phyloP scores from a whole-genome alignment of 2,113 vertebrate genomes.

The Etheostoma cragini region DNA sequence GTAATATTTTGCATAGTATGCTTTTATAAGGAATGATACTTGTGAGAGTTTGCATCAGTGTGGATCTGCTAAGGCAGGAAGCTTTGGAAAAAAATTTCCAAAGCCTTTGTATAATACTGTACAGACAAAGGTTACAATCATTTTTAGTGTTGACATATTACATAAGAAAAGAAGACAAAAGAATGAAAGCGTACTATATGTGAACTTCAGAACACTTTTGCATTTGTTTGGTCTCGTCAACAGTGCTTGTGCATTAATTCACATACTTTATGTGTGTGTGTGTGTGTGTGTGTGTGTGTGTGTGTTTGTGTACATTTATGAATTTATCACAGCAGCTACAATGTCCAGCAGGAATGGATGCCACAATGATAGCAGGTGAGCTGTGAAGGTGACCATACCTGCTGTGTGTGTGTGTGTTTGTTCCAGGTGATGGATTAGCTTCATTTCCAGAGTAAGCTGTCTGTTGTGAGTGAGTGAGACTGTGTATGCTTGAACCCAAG shows the following conservation, averaged over 20 bases:
- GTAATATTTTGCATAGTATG: not conserved
- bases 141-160: not conserved
- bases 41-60: not conserved
- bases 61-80: not conserved
- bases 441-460: conserved; percentile 85
- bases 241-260: conserved; percentile 9
- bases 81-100: not conserved
- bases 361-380: conserved; percentile 78
- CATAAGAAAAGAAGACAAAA: not conserved
- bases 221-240: not conserved
- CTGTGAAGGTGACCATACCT: conserved; percentile 80
- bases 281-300: not conserved
- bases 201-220: not conserved
- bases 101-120: not conserved
- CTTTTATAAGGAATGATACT: not conserved
- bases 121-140: not conserved
- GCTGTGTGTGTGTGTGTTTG: conserved; percentile 29
- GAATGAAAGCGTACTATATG: not conserved
- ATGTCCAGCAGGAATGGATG: conserved; percentile 75
- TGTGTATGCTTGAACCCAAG: conserved; percentile 63
- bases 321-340: conserved; percentile 61
- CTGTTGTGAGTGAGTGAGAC: conserved; percentile 73
- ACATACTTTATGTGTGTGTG: conserved; percentile 12
- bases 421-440: conserved; percentile 84
- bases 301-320: conserved; percentile 44